phyloP scores from a whole-genome alignment of 2,113 vertebrate species.

The Notechis scutatus region DNA sequence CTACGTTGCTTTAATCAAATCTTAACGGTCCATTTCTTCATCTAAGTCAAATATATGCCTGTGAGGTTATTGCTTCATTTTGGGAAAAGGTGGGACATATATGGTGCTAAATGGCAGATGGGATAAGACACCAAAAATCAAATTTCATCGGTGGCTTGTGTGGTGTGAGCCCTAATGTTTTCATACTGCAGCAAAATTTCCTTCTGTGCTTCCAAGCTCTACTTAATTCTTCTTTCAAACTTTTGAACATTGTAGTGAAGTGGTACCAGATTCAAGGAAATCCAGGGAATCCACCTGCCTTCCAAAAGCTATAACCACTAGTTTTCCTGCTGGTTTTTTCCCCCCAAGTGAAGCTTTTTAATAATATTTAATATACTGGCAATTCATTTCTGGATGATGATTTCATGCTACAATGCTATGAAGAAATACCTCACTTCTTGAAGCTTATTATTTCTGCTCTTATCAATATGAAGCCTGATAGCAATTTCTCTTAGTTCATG shows the following conservation, averaged over 20 bases:
- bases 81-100: not conserved
- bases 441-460: not conserved
- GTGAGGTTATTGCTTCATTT: not conserved
- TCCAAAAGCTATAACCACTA: not conserved
- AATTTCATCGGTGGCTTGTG: not conserved
- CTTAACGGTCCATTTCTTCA: not conserved
- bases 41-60: not conserved
- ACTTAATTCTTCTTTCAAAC: not conserved
- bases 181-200: not conserved
- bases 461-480: not conserved
- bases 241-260: not conserved
- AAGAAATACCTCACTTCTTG: not conserved
- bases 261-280: not conserved
- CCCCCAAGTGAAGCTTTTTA: not conserved
- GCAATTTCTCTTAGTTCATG: not conserved
- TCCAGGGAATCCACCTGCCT: not conserved
- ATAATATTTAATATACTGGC: not conserved
- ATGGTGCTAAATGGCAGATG: not conserved
- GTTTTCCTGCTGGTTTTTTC: not conserved
- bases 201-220: not conserved
- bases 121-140: not conserved
- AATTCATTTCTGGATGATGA: not conserved
- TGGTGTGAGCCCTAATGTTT: not conserved
- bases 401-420: not conserved
- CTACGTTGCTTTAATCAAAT: not conserved